Evolutionary conservation across 2,888 invertebrate genomes (phyloP).

Genomic region (Stictocephala bisonia): DNA sequence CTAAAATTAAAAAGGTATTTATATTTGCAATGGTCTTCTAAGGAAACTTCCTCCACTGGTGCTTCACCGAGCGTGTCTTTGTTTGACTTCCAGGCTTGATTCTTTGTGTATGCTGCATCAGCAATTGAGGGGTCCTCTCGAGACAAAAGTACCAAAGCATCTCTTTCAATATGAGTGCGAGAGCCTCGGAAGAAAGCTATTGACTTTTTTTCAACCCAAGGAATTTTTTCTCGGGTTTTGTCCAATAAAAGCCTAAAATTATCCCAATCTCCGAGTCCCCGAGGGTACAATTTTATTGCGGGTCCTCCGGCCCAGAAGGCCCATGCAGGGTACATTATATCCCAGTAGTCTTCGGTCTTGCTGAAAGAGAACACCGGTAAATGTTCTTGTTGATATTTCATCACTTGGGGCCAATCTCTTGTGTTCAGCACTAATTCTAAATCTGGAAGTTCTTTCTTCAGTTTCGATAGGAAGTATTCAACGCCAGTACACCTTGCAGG

Average conservation of each 20-base stretch:
- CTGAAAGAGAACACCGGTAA: conserved; percentile 96
- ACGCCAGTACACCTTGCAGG: conserved; percentile 91
- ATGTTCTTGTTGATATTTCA: conserved; percentile 70
- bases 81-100: conserved; percentile 98
- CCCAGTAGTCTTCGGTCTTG: conserved; percentile 86
- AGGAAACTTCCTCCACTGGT: conserved; percentile 86
- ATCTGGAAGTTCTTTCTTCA: conserved; percentile 79
- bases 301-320: conserved; percentile 99
- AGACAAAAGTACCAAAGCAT: conserved; percentile 86
- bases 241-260: conserved; percentile 78
- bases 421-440: conserved; percentile 90
- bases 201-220: conserved; percentile 81
- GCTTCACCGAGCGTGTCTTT: conserved; percentile 87
- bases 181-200: conserved; percentile 94
- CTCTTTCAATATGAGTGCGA: conserved; percentile 91
- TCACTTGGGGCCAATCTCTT: conserved; percentile 92
- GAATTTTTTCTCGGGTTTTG: conserved; percentile 72
- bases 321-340: conserved; percentile 97
- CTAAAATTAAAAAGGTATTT: conserved; percentile 90
- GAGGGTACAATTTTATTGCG: conserved; percentile 92
- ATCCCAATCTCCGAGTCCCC: conserved; percentile 95
- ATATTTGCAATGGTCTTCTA: conserved; percentile 93
- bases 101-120: conserved; percentile 96
- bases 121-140: conserved; percentile 79
- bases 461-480: conserved; percentile 83